Conservation (phyloP, 2,888 invertebrate genomes). For the Lissonota sp. region DNA sequence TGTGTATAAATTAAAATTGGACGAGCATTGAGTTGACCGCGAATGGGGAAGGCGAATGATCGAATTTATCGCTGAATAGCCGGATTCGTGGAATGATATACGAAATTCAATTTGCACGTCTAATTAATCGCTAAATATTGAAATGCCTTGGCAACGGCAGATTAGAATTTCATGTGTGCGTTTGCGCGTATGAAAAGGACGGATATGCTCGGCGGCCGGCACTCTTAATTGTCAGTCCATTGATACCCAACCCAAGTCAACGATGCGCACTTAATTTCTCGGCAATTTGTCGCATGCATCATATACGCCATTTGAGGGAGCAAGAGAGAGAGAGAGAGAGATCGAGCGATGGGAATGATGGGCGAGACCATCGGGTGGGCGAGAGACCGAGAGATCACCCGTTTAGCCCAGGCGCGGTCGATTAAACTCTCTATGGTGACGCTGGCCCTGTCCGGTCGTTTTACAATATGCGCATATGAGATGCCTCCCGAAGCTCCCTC, state of each 20-base stretch:
- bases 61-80: constrained; percentile 2
- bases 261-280: constrained; percentile 64
- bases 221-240: constrained; percentile 66
- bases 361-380: constrained; percentile 2
- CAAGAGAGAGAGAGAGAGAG: constrained; percentile 6
- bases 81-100: constrained; percentile 27
- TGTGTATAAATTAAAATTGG: constrained; percentile 2
- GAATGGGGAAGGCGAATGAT: constrained; percentile 5
- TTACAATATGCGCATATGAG: constrained; percentile 49
- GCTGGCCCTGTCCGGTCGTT: constrained; percentile 44
- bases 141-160: constrained; percentile 27
- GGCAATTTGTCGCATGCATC: constrained; percentile 64
- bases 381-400: constrained; percentile 40
- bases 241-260: constrained; percentile 64
- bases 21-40: background rate
- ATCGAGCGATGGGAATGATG: background rate
- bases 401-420: constrained; percentile 52
- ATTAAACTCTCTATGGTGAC: constrained; percentile 57
- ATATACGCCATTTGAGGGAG: constrained; percentile 26
- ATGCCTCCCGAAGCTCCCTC: constrained; percentile 35
- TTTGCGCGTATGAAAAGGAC: constrained; percentile 37
- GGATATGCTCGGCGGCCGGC: constrained; percentile 61
- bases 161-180: background rate
- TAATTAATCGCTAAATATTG: constrained; percentile 48
- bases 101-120: constrained; percentile 27